These are phyloP conservation scores for Spodoptera litura DNA, from an alignment of 1,140 invertebrate species.

Conservation along the genomic window DNA sequence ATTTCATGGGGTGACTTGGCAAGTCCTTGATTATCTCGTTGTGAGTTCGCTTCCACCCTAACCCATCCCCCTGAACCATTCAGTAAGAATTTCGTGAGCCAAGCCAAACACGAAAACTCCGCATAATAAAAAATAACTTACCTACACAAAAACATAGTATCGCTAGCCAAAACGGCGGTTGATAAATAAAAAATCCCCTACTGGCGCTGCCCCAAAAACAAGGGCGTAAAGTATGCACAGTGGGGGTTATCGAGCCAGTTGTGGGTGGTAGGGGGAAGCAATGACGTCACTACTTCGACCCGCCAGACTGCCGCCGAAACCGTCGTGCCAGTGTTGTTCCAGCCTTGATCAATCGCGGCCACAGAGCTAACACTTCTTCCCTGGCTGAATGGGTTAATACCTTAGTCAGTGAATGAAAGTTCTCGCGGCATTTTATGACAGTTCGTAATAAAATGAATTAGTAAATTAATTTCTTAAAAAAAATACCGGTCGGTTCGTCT, in stretches of 20 bases:
- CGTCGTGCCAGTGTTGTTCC: conserved; percentile 56
- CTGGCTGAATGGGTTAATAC: conserved; percentile 50
- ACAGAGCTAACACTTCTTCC: conserved; percentile 34
- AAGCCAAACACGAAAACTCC: conserved; percentile 22
- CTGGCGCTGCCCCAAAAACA: conserved; percentile 66
- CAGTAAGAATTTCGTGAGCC: background rate
- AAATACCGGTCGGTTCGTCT: conserved; percentile 20
- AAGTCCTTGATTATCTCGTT: conserved; percentile 12
- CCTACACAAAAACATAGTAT: conserved; percentile 39
- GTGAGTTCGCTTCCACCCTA: conserved; percentile 1
- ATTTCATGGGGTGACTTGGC: too few relatives aligned
- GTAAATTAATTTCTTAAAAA: background rate
- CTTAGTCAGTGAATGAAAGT: conserved; percentile 46
- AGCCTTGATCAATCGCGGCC: conserved; percentile 58
- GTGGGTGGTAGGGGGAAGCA: conserved; percentile 45
- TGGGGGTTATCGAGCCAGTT: conserved; percentile 48
- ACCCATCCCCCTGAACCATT: background rate
- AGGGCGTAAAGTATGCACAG: conserved; percentile 68
- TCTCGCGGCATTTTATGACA: conserved; percentile 9
- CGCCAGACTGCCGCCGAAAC: conserved; percentile 67
- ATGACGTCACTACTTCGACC: conserved; percentile 69
- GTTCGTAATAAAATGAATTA: conserved; percentile 28
- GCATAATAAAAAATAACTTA: conserved; percentile 33
- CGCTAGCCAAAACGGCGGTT: conserved; percentile 50
- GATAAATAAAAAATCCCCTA: conserved; percentile 53